A percentile compares a stretch with the other conserved stretches of the same genome.
phyloP scores from a whole-genome alignment of 1,140 invertebrate species.

The Stratiolaelaps scimitus region DNA sequence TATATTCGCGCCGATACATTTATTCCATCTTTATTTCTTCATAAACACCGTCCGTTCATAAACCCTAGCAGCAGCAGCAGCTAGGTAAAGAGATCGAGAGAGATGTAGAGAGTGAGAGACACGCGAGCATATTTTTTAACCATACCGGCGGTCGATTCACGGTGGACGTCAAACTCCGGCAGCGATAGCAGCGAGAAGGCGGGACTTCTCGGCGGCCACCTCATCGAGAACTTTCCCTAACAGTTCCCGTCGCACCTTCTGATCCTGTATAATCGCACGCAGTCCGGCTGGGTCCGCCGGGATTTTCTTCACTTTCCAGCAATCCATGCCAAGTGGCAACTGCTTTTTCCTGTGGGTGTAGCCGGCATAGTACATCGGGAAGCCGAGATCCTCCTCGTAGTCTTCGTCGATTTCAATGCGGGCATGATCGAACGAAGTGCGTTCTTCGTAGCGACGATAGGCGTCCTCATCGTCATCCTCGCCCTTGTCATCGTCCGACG shows the following conservation, averaged over 20 bases:
- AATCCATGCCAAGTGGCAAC: slow-evolving; percentile 14
- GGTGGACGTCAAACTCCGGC: too few species aligned
- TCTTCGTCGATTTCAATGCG: slow-evolving; percentile 14
- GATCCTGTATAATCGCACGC: slow-evolving; percentile 6
- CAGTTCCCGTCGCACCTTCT: slow-evolving; percentile 13
- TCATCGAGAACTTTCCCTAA: slow-evolving; percentile 10
- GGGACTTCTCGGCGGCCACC: background rate
- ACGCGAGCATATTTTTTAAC: too few species aligned
- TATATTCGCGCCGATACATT: too few species aligned
- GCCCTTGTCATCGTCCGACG: background rate
- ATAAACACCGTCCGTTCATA: too few species aligned
- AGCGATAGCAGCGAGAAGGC: background rate
- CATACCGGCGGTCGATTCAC: too few species aligned
- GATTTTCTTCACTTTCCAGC: slow-evolving; percentile 22
- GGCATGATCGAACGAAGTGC: slow-evolving; percentile 6
- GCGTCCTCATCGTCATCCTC: slow-evolving; percentile 11
- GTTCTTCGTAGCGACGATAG: slow-evolving; percentile 15
- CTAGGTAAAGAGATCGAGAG: too few species aligned
- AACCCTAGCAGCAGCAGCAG: too few species aligned
- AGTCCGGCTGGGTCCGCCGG: background rate
- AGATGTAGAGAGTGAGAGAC: too few species aligned
- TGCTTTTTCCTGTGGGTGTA: slow-evolving; percentile 20
- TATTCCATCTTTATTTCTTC: too few species aligned
- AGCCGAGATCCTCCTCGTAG: slow-evolving; percentile 9
- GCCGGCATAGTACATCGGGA: slow-evolving; percentile 25